Evolutionary conservation across 2,888 invertebrate genomes (phyloP), one percentile per base, ranked within the genome.

Genomic region (Pseudococcus viburni): DNA sequence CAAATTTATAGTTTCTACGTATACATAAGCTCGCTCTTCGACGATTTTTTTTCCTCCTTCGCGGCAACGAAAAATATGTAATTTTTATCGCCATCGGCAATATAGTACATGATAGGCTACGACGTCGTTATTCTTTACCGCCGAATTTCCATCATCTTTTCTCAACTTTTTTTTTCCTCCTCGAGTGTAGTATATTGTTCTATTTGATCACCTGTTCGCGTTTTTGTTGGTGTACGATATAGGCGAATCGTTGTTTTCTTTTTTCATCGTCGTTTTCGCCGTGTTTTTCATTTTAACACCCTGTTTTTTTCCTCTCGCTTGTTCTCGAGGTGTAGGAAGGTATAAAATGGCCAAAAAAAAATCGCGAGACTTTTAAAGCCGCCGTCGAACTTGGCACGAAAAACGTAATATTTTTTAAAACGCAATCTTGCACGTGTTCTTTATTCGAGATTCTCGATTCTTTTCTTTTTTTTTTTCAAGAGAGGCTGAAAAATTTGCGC

Each of bases 371-470:
- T 64, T 64, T 64, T 64, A 64, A 64, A 22, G 15, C 64, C 64
- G 19, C 64, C 64, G 19, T 42, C 64, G 19, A 68, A 68, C 26
- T 68, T 68, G 68, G 68, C 68, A 68, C 68, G 68, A 68, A 68
- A 68, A 68, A 26, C 26, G 26, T 68, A 64, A 64, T 68, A 68
- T 68, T 68, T 68, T 68, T 68, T n/a, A 26, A 68, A 68, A 68
- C 68, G 68, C 68, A 68, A 68, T 68, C 68, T 68, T 68, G 68
- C 68, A 68, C 68, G 68, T 68, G 68, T 68, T 26, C 68, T 68
- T 68, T 68, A 15, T 26, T 68, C 68, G 68, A 68, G 68, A 26
- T 68, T 68, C 19, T 64, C 64, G 64, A 64, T n/a, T 64, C 64
- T n/a, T 64, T 64, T 64, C 19, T 68, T 11, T 68, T 68, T 26